Evolutionary conservation across 2,113 vertebrate species (phyloP).

Genomic region (Salvelinus namaycush): DNA sequence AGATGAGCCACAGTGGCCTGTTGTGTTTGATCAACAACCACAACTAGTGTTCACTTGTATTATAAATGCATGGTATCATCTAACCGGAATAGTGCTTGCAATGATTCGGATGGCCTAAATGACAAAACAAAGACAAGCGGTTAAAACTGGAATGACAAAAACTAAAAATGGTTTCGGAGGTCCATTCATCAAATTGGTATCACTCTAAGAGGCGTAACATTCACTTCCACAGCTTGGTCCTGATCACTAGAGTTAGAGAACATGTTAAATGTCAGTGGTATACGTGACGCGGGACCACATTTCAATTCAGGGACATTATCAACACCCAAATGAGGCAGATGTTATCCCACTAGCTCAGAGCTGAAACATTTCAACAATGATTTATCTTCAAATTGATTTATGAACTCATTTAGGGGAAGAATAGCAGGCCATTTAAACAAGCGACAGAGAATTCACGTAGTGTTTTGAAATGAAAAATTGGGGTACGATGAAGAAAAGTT

Average conservation of each 20-base stretch:
- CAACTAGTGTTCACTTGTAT: no score
- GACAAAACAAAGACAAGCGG: not conserved
- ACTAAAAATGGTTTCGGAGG: not conserved
- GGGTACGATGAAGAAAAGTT: constrained; percentile 20
- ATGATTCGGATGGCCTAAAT: no score
- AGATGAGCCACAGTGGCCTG: no score
- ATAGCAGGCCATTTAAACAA: constrained; percentile 26
- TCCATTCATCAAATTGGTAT: not conserved
- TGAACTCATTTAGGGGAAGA: constrained; percentile 33
- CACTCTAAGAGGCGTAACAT: not conserved
- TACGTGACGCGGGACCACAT: constrained; percentile 10
- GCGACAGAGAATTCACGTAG: constrained; percentile 20
- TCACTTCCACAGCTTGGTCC: not conserved
- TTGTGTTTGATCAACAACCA: no score
- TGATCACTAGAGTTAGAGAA: not conserved
- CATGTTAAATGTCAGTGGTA: not conserved
- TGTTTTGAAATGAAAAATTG: constrained; percentile 40
- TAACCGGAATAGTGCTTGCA: no score
- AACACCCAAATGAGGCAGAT: constrained; percentile 40
- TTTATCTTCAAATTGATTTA: constrained; percentile 44
- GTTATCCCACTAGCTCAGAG: constrained; percentile 26
- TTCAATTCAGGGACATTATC: constrained; percentile 7
- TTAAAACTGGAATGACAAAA: not conserved
- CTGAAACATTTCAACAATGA: constrained; percentile 23
- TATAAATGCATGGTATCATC: no score